Evolutionary conservation across 2,888 invertebrate genomes (phyloP).

Genomic region (Synergus itoensis): DNA sequence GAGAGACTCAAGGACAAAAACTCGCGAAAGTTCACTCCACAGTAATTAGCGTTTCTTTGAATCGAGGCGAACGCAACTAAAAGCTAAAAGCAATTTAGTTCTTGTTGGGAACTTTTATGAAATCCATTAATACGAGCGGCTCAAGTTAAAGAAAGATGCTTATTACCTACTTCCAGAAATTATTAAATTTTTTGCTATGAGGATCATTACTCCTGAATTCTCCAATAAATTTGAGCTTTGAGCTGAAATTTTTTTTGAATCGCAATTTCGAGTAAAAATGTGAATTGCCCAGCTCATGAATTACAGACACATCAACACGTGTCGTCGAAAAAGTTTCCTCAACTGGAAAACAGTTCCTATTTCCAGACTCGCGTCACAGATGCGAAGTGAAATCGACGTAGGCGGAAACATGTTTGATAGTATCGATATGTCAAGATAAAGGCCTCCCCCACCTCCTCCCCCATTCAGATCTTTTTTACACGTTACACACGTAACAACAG

Average conservation of each 20-base stretch:
- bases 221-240: not conserved
- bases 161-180: not conserved
- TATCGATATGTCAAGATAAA: constrained; percentile 54
- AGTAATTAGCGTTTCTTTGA: constrained; percentile 42
- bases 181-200: not conserved
- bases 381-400: constrained; percentile 39
- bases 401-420: constrained; percentile 47
- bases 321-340: not conserved
- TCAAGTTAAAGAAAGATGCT: not conserved
- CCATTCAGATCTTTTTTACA: constrained; percentile 49
- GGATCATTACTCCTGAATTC: not conserved
- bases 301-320: not conserved
- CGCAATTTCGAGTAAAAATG: not conserved
- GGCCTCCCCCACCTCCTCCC: constrained; percentile 52
- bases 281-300: not conserved
- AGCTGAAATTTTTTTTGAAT: no score
- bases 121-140: constrained; percentile 25
- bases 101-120: constrained; percentile 36
- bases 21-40: constrained; percentile 41
- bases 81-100: constrained; percentile 42
- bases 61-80: constrained; percentile 40
- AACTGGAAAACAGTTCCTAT: not conserved
- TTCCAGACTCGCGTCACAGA: constrained; percentile 21
- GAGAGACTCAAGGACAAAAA: constrained; percentile 39
- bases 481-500: constrained; percentile 49